Evolutionary conservation across 1,140 invertebrate species (phyloP).

Genomic region (Mesaphorura yosii): DNA sequence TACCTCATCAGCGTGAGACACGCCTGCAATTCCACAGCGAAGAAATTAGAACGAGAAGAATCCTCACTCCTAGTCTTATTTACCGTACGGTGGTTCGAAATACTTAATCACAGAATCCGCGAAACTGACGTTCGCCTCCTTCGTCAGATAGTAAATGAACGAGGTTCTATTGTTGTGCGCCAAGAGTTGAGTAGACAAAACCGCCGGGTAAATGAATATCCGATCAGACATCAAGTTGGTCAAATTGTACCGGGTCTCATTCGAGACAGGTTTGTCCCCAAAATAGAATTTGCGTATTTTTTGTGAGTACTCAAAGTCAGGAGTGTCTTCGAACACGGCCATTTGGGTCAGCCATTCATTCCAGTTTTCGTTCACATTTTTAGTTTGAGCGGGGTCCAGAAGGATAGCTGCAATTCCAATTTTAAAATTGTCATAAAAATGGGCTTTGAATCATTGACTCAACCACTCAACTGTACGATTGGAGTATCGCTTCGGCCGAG

Average conservation of each 20-base stretch:
- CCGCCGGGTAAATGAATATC: conserved; percentile 1
- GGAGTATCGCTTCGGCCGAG: conserved; percentile 1
- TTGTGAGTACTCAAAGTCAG: background rate
- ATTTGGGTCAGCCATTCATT: background rate
- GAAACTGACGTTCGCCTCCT: conserved; percentile 10
- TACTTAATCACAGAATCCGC: background rate
- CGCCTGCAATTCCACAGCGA: background rate
- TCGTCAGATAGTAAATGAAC: conserved; percentile 6
- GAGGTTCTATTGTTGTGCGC: background rate
- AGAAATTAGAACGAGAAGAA: background rate
- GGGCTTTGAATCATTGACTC: background rate
- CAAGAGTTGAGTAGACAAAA: background rate
- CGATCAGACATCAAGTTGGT: conserved; percentile 3
- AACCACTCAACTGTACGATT: conserved; percentile 1
- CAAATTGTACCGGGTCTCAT: conserved; percentile 2
- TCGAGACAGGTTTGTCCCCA: background rate
- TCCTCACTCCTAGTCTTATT: background rate
- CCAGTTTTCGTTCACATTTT: background rate
- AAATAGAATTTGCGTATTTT: conserved; percentile 8
- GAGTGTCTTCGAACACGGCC: background rate
- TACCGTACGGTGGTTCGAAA: conserved; percentile 10
- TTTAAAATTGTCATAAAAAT: background rate
- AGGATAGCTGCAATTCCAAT: background rate
- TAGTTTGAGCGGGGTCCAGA: background rate
- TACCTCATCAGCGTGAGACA: conserved; percentile 9